These are phyloP conservation scores for Chiroxiphia lanceolata DNA, from an alignment of 2,797 vertebrate species.

Conservation along the genomic window DNA sequence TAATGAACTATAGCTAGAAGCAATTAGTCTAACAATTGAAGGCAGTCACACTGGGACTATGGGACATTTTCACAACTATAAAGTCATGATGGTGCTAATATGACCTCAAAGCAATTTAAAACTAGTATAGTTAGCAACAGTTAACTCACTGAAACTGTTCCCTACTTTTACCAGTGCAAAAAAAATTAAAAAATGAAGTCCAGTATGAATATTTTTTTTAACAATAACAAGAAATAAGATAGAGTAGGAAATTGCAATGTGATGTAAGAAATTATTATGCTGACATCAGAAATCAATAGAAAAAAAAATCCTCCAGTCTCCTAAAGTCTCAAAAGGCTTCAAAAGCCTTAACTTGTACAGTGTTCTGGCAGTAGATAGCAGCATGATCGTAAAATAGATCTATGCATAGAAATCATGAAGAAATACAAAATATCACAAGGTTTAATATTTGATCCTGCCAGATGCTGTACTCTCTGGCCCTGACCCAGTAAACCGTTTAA, in stretches of 20 bases:
- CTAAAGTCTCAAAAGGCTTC: neutral
- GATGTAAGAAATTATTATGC: neutral
- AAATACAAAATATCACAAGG: neutral
- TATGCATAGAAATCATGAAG: neutral
- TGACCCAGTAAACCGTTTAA: slow-evolving; percentile 21
- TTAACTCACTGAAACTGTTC: neutral
- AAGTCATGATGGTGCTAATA: neutral
- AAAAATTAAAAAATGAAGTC: neutral
- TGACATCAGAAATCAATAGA: neutral
- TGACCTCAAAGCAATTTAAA: neutral
- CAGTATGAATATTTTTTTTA: neutral
- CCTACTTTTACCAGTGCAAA: neutral
- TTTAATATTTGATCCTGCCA: slow-evolving; percentile 24
- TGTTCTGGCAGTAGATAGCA: neutral
- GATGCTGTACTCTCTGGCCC: slow-evolving; percentile 5
- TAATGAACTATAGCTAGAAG: neutral
- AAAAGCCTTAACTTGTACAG: neutral
- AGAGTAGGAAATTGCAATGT: neutral
- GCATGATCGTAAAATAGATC: neutral
- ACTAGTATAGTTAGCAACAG: neutral
- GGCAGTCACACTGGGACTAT: neutral
- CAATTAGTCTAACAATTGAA: neutral
- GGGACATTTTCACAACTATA: neutral
- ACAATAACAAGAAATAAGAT: neutral
- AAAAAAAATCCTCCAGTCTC: neutral